Conservation (phyloP, 2,113 vertebrate genomes). For the Petaurus breviceps region DNA sequence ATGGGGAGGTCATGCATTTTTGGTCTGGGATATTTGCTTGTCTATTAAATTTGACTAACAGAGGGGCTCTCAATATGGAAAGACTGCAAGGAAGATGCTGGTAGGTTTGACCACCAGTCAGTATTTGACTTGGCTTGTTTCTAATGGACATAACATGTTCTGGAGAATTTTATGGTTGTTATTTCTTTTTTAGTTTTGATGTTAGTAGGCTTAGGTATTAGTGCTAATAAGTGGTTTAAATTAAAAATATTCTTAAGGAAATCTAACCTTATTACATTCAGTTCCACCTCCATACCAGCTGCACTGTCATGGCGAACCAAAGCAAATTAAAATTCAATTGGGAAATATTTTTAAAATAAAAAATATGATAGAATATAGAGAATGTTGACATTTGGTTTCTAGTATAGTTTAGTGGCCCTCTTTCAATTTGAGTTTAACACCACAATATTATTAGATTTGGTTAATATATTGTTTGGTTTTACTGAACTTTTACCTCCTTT, state of each 20-base stretch:
- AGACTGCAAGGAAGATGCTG: neutral
- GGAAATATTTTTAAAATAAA: neutral
- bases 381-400: neutral
- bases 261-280: neutral
- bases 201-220: neutral
- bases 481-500: neutral
- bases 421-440: neutral
- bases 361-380: neutral
- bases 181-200: neutral
- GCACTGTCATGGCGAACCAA: neutral
- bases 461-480: neutral
- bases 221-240: neutral
- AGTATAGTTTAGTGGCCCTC: neutral
- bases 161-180: neutral
- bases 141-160: neutral
- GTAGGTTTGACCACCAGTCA: neutral
- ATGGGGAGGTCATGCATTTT: neutral
- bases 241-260: neutral
- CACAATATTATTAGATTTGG: neutral
- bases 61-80: neutral
- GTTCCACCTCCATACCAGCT: neutral
- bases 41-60: neutral
- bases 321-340: neutral
- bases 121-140: neutral
- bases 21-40: neutral